Evolutionary conservation across 2,888 invertebrate species (phyloP).

Genomic region (Aphidius colemani): DNA sequence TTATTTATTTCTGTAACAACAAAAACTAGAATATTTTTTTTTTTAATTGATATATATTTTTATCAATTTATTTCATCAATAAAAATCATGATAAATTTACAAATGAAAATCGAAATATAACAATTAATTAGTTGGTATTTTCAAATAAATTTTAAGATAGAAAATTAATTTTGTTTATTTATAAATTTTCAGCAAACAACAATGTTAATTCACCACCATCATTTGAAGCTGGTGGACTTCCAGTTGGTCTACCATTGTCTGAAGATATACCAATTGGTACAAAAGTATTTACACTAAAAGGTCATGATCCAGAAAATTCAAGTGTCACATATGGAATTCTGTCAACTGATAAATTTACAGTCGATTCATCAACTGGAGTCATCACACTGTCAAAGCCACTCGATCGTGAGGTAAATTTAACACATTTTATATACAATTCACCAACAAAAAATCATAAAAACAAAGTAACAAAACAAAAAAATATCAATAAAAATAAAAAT

Average conservation of each 20-base stretch:
- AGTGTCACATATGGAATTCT: constrained; percentile 73
- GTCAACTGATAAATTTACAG: constrained; percentile 81
- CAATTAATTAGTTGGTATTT: no score
- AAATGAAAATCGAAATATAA: no score
- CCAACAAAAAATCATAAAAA: neutral
- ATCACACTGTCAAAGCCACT: constrained; percentile 79
- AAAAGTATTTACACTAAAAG: constrained; percentile 77
- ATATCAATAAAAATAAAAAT: neutral
- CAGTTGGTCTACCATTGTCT: constrained; percentile 64
- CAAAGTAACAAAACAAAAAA: neutral
- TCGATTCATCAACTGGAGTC: constrained; percentile 77
- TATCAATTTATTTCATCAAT: no score
- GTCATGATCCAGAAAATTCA: constrained; percentile 81
- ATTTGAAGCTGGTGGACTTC: constrained; percentile 52
- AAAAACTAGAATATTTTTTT: no score
- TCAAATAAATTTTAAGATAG: no score
- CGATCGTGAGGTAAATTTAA: constrained; percentile 75
- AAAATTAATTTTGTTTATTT: neutral
- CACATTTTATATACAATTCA: constrained; percentile 14
- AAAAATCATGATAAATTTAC: no score
- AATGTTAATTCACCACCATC: constrained; percentile 58
- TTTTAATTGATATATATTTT: no score
- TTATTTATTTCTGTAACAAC: no score
- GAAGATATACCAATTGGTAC: constrained; percentile 81
- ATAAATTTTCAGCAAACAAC: constrained; percentile 48